Percentiles rank a stretch among this genome's conserved stretches.
phyloP scores from a whole-genome alignment of 1,140 invertebrate species.

The Micrasema minimum region DNA sequence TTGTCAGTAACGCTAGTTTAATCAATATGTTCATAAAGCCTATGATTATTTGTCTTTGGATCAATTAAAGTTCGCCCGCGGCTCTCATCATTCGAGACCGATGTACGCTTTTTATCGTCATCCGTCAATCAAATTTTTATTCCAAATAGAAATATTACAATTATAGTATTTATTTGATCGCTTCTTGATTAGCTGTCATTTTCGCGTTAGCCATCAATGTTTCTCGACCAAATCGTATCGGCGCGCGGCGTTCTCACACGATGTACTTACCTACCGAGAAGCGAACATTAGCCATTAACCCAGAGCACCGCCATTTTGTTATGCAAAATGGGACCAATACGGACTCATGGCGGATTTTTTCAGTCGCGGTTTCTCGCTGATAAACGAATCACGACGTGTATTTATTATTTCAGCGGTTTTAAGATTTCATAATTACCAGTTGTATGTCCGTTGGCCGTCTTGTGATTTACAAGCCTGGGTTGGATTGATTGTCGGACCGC shows the following conservation, averaged over 20 bases:
- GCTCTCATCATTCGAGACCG: constrained; percentile 6
- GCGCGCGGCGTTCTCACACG: constrained; percentile 16
- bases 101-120: constrained; percentile 17
- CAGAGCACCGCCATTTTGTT: constrained; percentile 23
- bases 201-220: constrained; percentile 27
- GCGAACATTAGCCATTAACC: constrained; percentile 2
- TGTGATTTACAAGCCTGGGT: constrained; percentile 51
- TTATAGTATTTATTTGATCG: constrained; percentile 40
- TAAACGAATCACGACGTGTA: constrained; percentile 50
- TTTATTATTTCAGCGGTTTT: constrained; percentile 52
- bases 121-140: constrained; percentile 29
- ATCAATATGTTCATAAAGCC: constrained; percentile 16
- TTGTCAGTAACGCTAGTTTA: constrained; percentile 8
- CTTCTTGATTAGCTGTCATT: constrained; percentile 40
- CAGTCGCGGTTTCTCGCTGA: constrained; percentile 43
- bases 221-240: constrained; percentile 9
- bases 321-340: constrained; percentile 46
- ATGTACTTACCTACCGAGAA: background rate
- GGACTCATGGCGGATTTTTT: constrained; percentile 51
- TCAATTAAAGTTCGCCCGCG: constrained; percentile 27
- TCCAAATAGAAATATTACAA: constrained; percentile 38
- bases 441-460: constrained; percentile 40
- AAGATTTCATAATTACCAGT: constrained; percentile 52
- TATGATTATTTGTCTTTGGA: constrained; percentile 23
- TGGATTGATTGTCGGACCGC: constrained; percentile 45